These are phyloP conservation scores for Gymnopithys bicolor DNA, from an alignment of 2,797 vertebrate genomes.

Conservation along the genomic window DNA sequence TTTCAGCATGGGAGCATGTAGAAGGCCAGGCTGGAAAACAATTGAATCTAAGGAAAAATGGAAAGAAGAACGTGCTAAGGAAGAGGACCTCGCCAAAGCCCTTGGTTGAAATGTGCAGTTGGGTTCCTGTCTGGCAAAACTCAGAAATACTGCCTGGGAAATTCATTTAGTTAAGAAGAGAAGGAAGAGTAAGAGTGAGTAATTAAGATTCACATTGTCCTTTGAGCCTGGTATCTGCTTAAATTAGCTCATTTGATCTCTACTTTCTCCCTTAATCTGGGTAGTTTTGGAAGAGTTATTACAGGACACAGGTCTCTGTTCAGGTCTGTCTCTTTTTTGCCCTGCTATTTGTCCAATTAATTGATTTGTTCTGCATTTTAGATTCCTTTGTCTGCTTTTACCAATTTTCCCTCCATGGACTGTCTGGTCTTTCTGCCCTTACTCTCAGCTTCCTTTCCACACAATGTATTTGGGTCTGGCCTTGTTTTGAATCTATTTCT, in stretches of 20 bases:
- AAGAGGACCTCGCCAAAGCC: not conserved
- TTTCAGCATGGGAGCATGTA: not conserved
- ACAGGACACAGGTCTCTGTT: not conserved
- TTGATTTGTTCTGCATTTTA: constrained; percentile 11
- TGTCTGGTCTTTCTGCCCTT: not conserved
- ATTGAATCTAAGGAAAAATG: not conserved
- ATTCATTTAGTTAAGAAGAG: not conserved
- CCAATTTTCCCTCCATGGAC: not conserved
- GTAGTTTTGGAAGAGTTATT: constrained; percentile 33
- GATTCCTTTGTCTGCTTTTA: constrained; percentile 26
- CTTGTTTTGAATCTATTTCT: not conserved
- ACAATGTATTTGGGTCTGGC: not conserved
- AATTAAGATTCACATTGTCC: constrained; percentile 31
- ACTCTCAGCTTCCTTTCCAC: not conserved
- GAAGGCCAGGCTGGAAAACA: not conserved
- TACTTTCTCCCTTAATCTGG: constrained; percentile 39
- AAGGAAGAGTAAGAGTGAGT: constrained; percentile 12
- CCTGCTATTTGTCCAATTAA: constrained; percentile 21
- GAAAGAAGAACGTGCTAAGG: not conserved
- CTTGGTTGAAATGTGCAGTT: not conserved
- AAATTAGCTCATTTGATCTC: constrained; percentile 49
- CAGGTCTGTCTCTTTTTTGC: constrained; percentile 9
- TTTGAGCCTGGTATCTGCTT: constrained; percentile 28
- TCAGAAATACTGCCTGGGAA: constrained; percentile 10
- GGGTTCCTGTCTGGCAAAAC: constrained; percentile 46